phyloP scores from a whole-genome alignment of 1,140 invertebrate species.

The Penaeus japonicus region DNA sequence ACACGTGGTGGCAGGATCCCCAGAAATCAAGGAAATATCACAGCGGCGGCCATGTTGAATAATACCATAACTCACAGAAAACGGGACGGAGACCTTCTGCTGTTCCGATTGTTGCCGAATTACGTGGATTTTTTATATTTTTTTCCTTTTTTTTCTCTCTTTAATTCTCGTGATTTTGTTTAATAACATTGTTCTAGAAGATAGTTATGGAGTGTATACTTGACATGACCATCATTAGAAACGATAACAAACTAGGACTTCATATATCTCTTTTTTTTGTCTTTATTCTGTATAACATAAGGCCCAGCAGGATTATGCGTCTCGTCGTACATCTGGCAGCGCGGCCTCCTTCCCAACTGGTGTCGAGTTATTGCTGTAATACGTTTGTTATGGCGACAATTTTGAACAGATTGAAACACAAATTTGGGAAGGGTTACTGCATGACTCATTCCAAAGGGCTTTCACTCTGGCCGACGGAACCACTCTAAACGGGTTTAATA shows the following conservation, averaged over 20 bases:
- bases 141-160: neutral
- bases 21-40: neutral
- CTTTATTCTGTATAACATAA: neutral
- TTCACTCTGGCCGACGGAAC: too few species aligned
- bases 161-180: neutral
- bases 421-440: neutral
- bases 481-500: too few species aligned
- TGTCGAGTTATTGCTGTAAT: neutral
- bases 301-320: neutral
- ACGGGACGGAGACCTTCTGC: constrained; percentile 7
- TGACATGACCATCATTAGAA: too few species aligned
- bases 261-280: too few species aligned
- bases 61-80: constrained; percentile 32
- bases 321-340: neutral
- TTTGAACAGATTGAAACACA: constrained; percentile 26
- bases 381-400: constrained; percentile 27
- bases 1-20: constrained; percentile 1
- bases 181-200: too few species aligned
- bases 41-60: neutral
- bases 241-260: too few species aligned
- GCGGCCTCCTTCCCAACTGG: neutral
- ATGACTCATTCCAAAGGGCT: too few species aligned
- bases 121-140: neutral
- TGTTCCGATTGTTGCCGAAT: constrained; percentile 19
- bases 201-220: too few species aligned